Conservation (phyloP, 2,113 vertebrate genomes). For the Coregonus clupeaformis region DNA sequence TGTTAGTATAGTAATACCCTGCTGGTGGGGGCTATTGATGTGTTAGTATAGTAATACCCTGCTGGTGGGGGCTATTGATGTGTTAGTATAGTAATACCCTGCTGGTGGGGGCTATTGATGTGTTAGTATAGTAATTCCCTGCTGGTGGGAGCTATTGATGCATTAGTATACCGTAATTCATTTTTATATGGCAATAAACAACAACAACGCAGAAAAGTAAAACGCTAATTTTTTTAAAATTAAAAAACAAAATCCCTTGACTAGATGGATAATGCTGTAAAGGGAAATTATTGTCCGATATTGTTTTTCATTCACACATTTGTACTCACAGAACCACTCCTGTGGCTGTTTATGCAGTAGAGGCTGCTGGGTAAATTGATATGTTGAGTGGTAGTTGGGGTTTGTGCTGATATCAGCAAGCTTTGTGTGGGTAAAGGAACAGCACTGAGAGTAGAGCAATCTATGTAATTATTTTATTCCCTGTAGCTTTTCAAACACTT, state of each 20-base stretch:
- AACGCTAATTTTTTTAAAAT: background rate
- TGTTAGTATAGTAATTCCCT: background rate
- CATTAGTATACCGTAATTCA: background rate
- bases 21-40: background rate
- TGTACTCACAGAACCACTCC: background rate
- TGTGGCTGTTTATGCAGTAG: background rate
- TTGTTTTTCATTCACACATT: too few relatives aligned
- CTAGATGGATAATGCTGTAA: too few relatives aligned
- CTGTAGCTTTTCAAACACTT: too few relatives aligned
- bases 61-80: background rate
- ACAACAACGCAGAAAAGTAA: background rate
- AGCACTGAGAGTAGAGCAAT: background rate
- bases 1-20: too few relatives aligned
- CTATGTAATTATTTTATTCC: too few relatives aligned
- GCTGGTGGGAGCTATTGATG: too few relatives aligned
- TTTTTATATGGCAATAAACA: background rate
- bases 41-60: background rate
- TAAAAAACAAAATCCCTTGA: background rate
- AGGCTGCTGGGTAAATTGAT: constrained; percentile 1
- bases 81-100: background rate
- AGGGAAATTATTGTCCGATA: too few relatives aligned
- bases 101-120: background rate
- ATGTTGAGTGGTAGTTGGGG: constrained; percentile 14
- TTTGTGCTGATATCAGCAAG: constrained; percentile 37
- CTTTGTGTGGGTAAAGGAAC: constrained; percentile 10